Percentiles rank a stretch among this genome's conserved stretches.
These are phyloP conservation scores for Urophycis tenuis DNA, from an alignment of 2,797 vertebrate genomes.

Conservation along the genomic window DNA sequence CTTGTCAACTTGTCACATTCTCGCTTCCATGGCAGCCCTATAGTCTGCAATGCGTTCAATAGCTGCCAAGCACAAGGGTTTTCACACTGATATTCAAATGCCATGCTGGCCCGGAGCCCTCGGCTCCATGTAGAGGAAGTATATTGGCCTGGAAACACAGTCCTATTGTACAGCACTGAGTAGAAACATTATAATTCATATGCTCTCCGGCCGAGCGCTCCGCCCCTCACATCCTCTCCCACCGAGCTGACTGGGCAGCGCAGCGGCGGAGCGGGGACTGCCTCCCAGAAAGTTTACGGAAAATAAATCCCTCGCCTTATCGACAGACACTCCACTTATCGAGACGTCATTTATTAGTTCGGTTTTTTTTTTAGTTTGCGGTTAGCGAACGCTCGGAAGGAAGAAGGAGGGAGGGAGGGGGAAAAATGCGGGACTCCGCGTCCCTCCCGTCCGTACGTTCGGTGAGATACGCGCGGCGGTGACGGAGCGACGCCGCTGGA, in stretches of 20 bases:
- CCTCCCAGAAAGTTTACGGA: conserved; percentile 47
- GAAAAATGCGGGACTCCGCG: conserved; percentile 7
- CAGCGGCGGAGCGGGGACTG: conserved; percentile 17
- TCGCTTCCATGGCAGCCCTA: too few relatives aligned
- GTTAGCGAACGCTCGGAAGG: too few relatives aligned
- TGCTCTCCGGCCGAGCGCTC: conserved; percentile 37
- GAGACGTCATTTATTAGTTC: neutral
- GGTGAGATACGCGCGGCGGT: neutral
- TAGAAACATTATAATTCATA: conserved; percentile 45
- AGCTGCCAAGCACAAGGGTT: neutral
- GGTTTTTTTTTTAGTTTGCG: neutral
- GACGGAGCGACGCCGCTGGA: conserved; percentile 38
- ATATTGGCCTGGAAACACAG: conserved; percentile 43
- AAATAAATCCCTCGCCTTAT: conserved; percentile 32
- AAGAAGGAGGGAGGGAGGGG: too few relatives aligned
- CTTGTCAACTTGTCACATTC: too few relatives aligned
- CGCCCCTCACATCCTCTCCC: conserved; percentile 63
- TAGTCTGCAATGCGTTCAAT: neutral
- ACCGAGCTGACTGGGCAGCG: conserved; percentile 13
- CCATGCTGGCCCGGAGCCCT: conserved; percentile 8
- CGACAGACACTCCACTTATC: conserved; percentile 15
- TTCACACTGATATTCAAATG: neutral
- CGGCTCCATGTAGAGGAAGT: conserved; percentile 50
- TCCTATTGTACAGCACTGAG: conserved; percentile 46
- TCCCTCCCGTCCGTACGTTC: conserved; percentile 3